phyloP scores from a whole-genome alignment of 2,888 invertebrate species.

The Noctua comes region DNA sequence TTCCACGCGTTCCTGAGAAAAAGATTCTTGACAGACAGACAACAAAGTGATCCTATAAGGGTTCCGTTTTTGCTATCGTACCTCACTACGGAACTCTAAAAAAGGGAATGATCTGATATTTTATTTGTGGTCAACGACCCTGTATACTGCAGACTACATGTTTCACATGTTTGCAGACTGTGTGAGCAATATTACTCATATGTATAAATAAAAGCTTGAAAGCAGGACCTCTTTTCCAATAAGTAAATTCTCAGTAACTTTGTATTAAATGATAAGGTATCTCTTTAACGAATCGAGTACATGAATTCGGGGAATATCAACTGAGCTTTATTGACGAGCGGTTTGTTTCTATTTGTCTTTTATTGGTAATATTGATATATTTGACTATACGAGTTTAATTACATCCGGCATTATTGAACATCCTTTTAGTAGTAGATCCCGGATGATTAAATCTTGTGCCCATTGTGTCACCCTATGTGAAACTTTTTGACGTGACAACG shows the following conservation, averaged over 20 bases:
- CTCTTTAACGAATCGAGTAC: neutral
- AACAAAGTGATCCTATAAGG: too few species aligned
- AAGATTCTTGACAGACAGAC: too few species aligned
- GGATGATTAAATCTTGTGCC: neutral
- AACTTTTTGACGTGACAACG: too few species aligned
- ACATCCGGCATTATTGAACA: conserved; percentile 1
- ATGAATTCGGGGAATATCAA: neutral
- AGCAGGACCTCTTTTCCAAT: neutral
- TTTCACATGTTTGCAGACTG: too few species aligned
- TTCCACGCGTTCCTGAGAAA: too few species aligned
- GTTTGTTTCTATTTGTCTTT: conserved; percentile 16
- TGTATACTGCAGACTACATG: neutral
- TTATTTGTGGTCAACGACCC: neutral
- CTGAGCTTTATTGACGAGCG: neutral
- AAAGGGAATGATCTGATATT: too few species aligned
- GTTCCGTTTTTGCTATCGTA: too few species aligned
- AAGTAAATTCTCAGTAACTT: neutral
- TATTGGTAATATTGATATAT: neutral
- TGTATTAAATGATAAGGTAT: neutral
- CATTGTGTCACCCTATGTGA: too few species aligned
- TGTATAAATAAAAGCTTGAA: too few species aligned
- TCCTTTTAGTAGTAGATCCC: neutral
- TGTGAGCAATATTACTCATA: neutral
- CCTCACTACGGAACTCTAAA: too few species aligned
- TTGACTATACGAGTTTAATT: neutral